phyloP scores from a whole-genome alignment of 2,113 vertebrate species.

The Podarcis raffonei region DNA sequence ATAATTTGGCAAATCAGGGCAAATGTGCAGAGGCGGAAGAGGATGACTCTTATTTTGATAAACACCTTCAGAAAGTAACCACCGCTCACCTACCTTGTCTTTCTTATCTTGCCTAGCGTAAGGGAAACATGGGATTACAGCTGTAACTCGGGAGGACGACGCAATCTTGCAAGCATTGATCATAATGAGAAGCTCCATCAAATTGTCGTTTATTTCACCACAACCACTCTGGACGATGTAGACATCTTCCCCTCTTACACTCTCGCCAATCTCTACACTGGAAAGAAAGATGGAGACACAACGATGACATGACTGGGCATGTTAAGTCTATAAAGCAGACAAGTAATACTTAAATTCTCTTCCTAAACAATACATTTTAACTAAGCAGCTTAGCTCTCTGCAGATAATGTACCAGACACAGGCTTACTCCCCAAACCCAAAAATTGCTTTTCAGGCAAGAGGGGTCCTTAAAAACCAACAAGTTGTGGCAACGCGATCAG shows the following conservation, averaged over 20 bases:
- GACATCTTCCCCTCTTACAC: slow-evolving; percentile 85
- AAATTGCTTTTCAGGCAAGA: neutral
- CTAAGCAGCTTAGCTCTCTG: neutral
- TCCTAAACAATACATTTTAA: neutral
- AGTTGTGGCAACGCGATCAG: neutral
- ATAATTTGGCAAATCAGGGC: neutral
- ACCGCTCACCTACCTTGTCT: slow-evolving; percentile 78
- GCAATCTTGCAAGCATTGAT: slow-evolving; percentile 88
- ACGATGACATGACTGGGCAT: neutral
- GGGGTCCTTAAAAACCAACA: neutral
- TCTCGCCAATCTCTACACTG: slow-evolving; percentile 86
- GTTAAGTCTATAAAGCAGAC: neutral
- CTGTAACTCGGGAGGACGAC: slow-evolving; percentile 82
- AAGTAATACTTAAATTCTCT: neutral
- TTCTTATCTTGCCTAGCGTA: slow-evolving; percentile 86
- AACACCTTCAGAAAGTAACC: neutral
- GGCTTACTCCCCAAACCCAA: neutral
- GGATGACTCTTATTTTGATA: neutral
- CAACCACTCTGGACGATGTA: slow-evolving; percentile 87
- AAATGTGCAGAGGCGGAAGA: neutral
- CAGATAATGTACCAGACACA: neutral
- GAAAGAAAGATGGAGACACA: slow-evolving; percentile 37
- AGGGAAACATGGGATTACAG: slow-evolving; percentile 85
- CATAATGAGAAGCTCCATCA: slow-evolving; percentile 88
- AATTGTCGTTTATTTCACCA: slow-evolving; percentile 86